Base-by-base conservation (phyloP, 2,888 invertebrate genomes). In the Drosophila picticornis region DNA sequence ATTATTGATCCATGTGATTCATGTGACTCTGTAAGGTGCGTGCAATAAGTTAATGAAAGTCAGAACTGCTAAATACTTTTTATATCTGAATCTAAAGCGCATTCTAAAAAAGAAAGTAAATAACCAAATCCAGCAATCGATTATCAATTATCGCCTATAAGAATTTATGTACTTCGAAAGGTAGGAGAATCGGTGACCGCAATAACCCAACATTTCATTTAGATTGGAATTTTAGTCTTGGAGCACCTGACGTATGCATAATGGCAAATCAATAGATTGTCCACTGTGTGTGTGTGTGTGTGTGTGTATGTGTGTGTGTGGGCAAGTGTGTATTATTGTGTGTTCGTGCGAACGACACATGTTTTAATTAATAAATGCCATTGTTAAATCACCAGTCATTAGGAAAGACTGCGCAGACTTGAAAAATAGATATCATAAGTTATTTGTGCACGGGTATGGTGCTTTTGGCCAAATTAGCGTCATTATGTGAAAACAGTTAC, bases 331-430 rank as follows among this genome's bases (percentile, higher is more conserved):
- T 56, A 31, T 27, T 22, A 56, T 34, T 38, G 57, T 80, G 67
- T 61, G 70, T 70, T 67, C 70, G 78, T 84, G 83, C 72, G 72
- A 80, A 73, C 72, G 81, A 88, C 90, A 85, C 80, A 88, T 85
- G 87, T 86, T 90, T 90, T 86, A 87, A 90, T 87, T 87, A 87
- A 87, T 87, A 87, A 90, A 88, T 87, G 80, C 89, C 87, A 84
- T 77, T 86, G 89, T 88, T 77, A 88, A 90, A 88, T 90, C 80
- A 88, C 76, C 80, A 74, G 84, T 61, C 90, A 77, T 84, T 89
- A 87, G 69, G 72, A 55, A 48, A 71, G 69, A 76, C 63, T 60
- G 65, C 57, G 63, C 57, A 46, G 66, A 74, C 70, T 74, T 88
- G 90, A 89, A 90, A 90, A 90, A 89, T 91, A 77, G 67, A 75